Conservation (phyloP, 2,113 vertebrate genomes). For the zebrafish (Danio rerio) region DNA sequence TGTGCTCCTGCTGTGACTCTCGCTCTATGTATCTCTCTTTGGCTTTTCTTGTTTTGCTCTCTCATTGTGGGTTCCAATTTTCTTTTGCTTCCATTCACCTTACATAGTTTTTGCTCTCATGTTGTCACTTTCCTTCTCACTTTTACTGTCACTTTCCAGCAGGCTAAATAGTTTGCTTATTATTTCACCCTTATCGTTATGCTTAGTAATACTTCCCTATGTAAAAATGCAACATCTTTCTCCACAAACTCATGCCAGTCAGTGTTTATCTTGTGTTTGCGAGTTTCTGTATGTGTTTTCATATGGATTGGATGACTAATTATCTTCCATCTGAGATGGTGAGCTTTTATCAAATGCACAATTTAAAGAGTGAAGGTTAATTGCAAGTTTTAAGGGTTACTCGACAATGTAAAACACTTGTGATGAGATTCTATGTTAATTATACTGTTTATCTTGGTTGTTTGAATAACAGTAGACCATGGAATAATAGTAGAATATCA, state of each 20-base stretch:
- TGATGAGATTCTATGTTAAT: neutral
- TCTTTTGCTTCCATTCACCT: neutral
- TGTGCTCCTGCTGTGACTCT: neutral
- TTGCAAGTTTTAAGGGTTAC: neutral
- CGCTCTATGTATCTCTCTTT: slow-evolving; percentile 9
- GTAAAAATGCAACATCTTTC: neutral
- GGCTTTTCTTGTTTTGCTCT: slow-evolving; percentile 16
- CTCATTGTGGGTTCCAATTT: slow-evolving; percentile 4
- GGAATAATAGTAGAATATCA: neutral
- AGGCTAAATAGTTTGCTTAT: neutral
- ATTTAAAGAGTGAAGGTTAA: neutral
- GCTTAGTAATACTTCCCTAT: neutral
- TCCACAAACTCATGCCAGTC: neutral
- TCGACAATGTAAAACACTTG: neutral
- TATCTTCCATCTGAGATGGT: neutral
- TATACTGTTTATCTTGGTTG: neutral
- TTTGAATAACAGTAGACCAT: neutral
- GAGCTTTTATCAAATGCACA: too few relatives aligned
- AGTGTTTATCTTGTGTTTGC: neutral
- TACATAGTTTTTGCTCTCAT: neutral
- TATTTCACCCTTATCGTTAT: neutral
- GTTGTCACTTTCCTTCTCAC: neutral
- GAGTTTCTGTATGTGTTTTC: slow-evolving; percentile 29
- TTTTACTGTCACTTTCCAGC: neutral
- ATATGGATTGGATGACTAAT: slow-evolving; percentile 33